These are phyloP conservation scores for Amiota minor DNA, from an alignment of 2,888 invertebrate species.

Conservation along the genomic window DNA sequence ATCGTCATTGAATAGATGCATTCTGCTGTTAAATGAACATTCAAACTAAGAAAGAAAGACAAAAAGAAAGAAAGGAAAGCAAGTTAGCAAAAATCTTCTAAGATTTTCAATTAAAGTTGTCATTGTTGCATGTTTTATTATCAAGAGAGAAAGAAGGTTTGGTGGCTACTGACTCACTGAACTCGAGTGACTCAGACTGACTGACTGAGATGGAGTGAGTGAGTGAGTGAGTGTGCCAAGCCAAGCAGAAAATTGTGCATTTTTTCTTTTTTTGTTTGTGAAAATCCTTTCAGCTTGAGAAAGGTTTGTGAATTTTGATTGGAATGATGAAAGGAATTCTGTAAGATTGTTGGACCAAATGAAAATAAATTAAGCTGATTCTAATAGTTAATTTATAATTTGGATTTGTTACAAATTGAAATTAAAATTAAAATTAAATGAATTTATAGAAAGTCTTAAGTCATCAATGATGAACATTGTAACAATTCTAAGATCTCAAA, in stretches of 20 bases:
- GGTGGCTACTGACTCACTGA: neutral
- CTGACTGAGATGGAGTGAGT: neutral
- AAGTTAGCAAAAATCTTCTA: neutral
- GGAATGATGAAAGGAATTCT: neutral
- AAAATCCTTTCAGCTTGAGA: neutral
- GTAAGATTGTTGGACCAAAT: neutral
- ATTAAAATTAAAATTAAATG: too few relatives aligned
- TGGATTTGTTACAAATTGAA: neutral
- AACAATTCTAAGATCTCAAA: too few relatives aligned
- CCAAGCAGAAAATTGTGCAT: slow-evolving; percentile 67
- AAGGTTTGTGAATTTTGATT: neutral
- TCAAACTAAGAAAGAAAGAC: neutral
- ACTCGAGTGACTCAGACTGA: neutral
- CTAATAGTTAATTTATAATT: neutral
- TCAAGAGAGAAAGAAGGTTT: neutral
- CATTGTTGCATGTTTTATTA: slow-evolving; percentile 22
- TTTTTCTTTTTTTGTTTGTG: slow-evolving; percentile 35
- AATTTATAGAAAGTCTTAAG: too few relatives aligned
- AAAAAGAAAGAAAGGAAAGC: neutral
- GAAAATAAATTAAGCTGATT: neutral
- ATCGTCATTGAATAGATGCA: slow-evolving; percentile 51
- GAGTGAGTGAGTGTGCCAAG: slow-evolving; percentile 45
- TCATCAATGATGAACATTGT: too few relatives aligned
- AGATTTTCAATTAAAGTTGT: slow-evolving; percentile 27
- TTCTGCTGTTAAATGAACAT: slow-evolving; percentile 61